Base-by-base conservation (phyloP, 2,888 invertebrate genomes). In the Tillus elongatus region DNA sequence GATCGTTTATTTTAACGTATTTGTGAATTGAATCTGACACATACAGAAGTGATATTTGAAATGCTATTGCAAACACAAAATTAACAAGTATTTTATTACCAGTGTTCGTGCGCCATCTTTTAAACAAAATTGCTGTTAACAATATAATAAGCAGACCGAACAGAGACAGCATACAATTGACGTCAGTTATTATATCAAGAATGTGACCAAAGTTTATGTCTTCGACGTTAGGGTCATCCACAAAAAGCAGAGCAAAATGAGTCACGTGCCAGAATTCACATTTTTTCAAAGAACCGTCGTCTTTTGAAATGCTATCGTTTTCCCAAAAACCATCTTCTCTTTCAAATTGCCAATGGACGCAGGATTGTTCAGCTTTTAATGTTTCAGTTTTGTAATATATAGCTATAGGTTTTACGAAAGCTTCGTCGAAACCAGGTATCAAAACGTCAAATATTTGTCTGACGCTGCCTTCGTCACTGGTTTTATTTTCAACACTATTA, bases 381-480 rank as follows among this genome's bases (percentile, higher is more conserved):
- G 6, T 40, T n/a, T 19, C 61, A 31, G 1, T 69, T 66, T 37
- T 72, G 63, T 44, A 73, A 64, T 74, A 51, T 4, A 78, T 53
- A 9, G 73, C 72, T 26, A 78, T 53, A 2, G 69, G 60, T 45
- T 67, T 60, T 32, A 71, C 60, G 9, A 77, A 63, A 52, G 72
- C 68, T 1, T 69, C 60, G 19, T 67, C 60, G 8, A 56, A 70
- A 0, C 73, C 74, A 2, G 77, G 74, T 40, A 77, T 62, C 1
- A 75, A 64, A 16, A 79, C 60, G 15, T 77, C 75, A 34, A 77
- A 62, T 14, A 78, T 69, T n/a, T n/a, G n/a, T n/a, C n/a, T n/a
- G n/a, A n/a, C n/a, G n/a, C n/a, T n/a, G n/a, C n/a, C n/a, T 26
- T 71, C 70, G 42, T 35, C 27, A 11, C 33, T 33, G 6, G 33